Conservation (phyloP, 35 echinoderm and acorn worm species). For the Diadema setosum region DNA sequence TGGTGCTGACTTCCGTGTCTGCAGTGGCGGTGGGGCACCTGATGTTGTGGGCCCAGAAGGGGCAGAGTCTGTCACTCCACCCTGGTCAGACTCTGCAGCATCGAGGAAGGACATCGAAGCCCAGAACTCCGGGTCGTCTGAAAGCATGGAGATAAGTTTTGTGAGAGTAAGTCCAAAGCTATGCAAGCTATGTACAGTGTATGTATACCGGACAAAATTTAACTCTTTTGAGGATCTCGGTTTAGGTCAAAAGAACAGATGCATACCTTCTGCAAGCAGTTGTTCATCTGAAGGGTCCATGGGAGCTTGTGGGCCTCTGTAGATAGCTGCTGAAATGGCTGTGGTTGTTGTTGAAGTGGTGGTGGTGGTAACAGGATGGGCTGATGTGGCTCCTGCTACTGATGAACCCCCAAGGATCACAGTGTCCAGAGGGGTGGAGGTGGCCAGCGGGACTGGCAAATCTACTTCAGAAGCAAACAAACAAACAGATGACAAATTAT, state of each 20-base stretch:
- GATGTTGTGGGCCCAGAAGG: background rate
- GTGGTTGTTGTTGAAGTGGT: background rate
- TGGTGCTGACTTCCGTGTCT: too few species aligned
- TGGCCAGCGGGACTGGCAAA: conserved; percentile 9
- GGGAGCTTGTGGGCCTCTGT: too few species aligned
- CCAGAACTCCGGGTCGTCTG: conserved; percentile 9
- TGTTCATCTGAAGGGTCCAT: background rate
- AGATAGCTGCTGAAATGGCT: background rate
- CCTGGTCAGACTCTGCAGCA: background rate
- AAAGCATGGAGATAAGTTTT: too few species aligned
- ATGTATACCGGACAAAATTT: too few species aligned
- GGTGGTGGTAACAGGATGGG: background rate
- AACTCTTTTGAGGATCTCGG: too few species aligned
- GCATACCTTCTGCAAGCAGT: conserved; percentile 11
- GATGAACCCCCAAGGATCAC: background rate
- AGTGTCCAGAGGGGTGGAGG: conserved; percentile 46
- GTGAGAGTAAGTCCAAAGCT: too few species aligned
- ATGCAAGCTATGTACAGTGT: too few species aligned
- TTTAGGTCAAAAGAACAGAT: too few species aligned
- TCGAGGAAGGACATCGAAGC: background rate
- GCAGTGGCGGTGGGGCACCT: too few species aligned
- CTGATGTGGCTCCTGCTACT: background rate
- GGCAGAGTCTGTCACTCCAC: background rate
- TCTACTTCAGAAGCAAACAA: background rate
- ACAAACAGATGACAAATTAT: too few species aligned